Evolutionary conservation across 2,797 vertebrate genomes (phyloP), one percentile per base, ranked within the genome.

Genomic region (Tangara arthus): DNA sequence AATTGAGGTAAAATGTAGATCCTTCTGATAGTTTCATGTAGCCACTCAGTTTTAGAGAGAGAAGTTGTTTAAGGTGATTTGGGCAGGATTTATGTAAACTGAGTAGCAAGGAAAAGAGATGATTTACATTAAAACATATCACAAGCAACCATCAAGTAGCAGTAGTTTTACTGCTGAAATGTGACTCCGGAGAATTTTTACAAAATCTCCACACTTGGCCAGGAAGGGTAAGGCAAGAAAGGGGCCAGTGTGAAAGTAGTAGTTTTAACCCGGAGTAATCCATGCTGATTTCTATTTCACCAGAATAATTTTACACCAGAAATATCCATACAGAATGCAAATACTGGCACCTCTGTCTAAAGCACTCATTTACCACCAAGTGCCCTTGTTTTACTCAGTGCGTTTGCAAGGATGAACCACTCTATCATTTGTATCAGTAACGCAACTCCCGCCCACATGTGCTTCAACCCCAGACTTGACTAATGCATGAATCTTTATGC

Each of bases 401-500:
- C 50, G 52, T 63, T 86, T 87, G 57, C 76, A 71, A 87, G 82
- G 68, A 71, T 85, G 79, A 95, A 82, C 71, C 82, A 63, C 23
- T 72, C 87, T 24, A 42, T 78, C 84, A 77, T 53, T 82, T 57
- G 9, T 35, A 83, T 24, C 84, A 65, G 47, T 35, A 87, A 61
- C 2, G n/a, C 76, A 71, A 68, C 70, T 69, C 81, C 55, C 76
- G 52, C 69, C 72, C 47, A 68, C 42, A 46, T 1, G 41, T 55
- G 68, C 69, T 71, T 75, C 86, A 84, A 39, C 35, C n/a, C 59
- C 50, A 41, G 72, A 23, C 91, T 59, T 87, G 89, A 93, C 82
- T 92, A 91, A 96, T 70, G 80, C 82, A 82, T 12, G 82, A 76
- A 73, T 66, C 60, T 85, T 91, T 61, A 61, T 32, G 78, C 82